These are phyloP conservation scores for Copidosoma floridanum DNA, from an alignment of 1,140 invertebrate genomes.

Conservation along the genomic window DNA sequence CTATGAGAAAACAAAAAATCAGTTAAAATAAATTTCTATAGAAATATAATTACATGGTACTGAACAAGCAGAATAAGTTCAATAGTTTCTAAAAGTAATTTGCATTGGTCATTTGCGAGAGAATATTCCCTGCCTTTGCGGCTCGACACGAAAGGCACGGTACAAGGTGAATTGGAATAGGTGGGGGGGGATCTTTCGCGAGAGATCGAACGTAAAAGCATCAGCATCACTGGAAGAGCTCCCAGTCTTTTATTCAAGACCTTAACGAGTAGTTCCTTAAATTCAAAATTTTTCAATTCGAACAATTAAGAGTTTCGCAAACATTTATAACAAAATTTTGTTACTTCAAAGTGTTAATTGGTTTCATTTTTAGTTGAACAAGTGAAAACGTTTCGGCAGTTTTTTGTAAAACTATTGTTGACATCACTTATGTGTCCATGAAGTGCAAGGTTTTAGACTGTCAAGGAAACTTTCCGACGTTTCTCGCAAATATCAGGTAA, in stretches of 20 bases:
- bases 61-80: too few relatives aligned
- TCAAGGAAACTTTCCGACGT: slow-evolving; percentile 52
- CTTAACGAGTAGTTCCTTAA: slow-evolving; percentile 2
- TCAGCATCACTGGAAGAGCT: slow-evolving; percentile 15
- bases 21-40: too few relatives aligned
- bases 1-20: too few relatives aligned
- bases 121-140: too few relatives aligned
- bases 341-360: neutral
- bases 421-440: slow-evolving; percentile 52
- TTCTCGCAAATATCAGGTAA: slow-evolving; percentile 52
- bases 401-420: slow-evolving; percentile 19
- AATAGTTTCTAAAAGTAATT: too few relatives aligned
- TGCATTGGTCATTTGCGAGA: too few relatives aligned
- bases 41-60: too few relatives aligned
- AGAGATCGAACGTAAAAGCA: slow-evolving; percentile 35
- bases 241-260: slow-evolving; percentile 32
- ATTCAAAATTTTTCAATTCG: slow-evolving; percentile 5
- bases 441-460: slow-evolving; percentile 54
- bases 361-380: neutral
- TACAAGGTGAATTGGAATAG: slow-evolving; percentile 32
- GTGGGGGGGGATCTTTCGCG: slow-evolving; percentile 1
- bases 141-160: too few relatives aligned
- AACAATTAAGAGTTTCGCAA: neutral
- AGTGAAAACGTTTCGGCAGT: neutral
- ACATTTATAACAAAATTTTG: neutral